Base-by-base conservation (phyloP, 2,888 invertebrate species). In the Carpatolechia fugitivella region DNA sequence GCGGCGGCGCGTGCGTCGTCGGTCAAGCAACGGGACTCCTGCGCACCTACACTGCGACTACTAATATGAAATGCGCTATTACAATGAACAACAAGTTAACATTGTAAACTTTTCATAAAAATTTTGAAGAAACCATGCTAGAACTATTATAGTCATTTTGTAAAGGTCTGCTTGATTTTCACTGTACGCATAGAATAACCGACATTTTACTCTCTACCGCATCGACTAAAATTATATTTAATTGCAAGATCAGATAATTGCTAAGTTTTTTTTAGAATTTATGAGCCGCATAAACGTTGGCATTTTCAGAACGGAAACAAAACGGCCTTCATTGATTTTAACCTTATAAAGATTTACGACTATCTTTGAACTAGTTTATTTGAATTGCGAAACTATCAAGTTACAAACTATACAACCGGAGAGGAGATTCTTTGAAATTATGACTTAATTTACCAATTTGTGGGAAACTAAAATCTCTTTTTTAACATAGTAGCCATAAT, bases 11-110 rank as follows among this genome's bases (percentile, higher is more conserved):
- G 51, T 50, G 14, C 46, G 48, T 58, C 52, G 52, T 61, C 74
- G 72, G 72, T 69, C 72, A 67, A 63, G 53, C 69, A 74, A 73
- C 73, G 70, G 73, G 65, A 72, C 38, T 46, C 56, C 55, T 29
- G 30, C 30, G 59, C 52, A 55, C 60, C 29, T 13, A 13, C 33
- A 33, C 33, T 56, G 56, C 55, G 41, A 49, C 63, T 58, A 62
- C 55, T n/a, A n/a, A 61, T 61, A 63, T 59, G 56, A 61, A 62
- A 44, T 48, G 40, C 36, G 35, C n/a, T 14, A 13, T 24, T 24
- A 24, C 24, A 6, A 3, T 24, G 24, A 6, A 24, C 24, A 24
- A 24, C 24, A 24, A 24, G 24, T 24, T 24, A 24, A 24, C 24
- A 24, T 10, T 8, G 11, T n/a, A n/a, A n/a, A n/a, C n/a, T n/a